Conservation (phyloP, 92 coral and sea anemone species). For the Nematostella vectensis region DNA sequence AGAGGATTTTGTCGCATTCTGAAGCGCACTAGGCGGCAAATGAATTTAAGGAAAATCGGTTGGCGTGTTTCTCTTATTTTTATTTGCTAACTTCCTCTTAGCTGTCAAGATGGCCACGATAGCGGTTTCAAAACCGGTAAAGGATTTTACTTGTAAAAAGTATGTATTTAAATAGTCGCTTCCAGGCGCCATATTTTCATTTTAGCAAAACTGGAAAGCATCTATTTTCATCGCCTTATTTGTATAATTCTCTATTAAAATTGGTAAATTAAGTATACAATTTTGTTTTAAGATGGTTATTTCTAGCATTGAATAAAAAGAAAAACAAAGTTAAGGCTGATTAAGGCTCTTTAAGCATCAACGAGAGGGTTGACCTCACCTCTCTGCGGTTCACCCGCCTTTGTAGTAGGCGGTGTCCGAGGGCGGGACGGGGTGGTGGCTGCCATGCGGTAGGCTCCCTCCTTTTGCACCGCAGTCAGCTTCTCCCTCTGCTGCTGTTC, state of each 20-base stretch:
- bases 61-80: too few relatives aligned
- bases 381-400: conserved; percentile 20
- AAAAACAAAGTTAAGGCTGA: neutral
- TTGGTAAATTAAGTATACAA: neutral
- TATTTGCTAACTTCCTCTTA: too few relatives aligned
- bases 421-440: conserved; percentile 56
- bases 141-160: too few relatives aligned
- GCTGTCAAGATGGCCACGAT: too few relatives aligned
- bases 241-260: neutral
- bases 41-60: too few relatives aligned
- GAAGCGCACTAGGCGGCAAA: too few relatives aligned
- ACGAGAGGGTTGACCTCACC: conserved; percentile 11
- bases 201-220: too few relatives aligned
- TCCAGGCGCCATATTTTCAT: too few relatives aligned
- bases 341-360: neutral
- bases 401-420: conserved; percentile 35
- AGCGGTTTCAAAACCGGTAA: too few relatives aligned
- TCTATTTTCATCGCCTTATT: neutral
- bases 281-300: neutral
- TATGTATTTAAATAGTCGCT: too few relatives aligned
- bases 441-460: conserved; percentile 44
- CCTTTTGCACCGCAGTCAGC: conserved; percentile 38
- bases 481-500: conserved; percentile 46
- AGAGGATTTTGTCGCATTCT: too few relatives aligned
- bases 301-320: neutral